phyloP scores from a whole-genome alignment of 2,888 invertebrate genomes.

The Drosophila tanythrix region DNA sequence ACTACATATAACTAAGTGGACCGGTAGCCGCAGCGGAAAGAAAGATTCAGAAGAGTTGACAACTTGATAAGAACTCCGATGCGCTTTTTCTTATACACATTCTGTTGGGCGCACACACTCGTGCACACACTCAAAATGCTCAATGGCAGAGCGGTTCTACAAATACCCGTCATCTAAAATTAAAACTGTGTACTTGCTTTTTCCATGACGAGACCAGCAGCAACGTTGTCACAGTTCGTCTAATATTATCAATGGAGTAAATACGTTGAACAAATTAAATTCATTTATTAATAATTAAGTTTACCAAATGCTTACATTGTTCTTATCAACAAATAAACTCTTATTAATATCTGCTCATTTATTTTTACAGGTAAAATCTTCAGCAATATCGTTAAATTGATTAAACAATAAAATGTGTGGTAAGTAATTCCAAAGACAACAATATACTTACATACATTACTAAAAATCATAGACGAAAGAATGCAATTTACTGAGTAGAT shows the following conservation, averaged over 20 bases:
- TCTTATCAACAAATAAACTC: neutral
- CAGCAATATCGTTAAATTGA: constrained; percentile 2
- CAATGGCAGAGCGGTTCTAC: constrained; percentile 2
- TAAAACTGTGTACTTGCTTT: neutral
- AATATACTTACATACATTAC: neutral
- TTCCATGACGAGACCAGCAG: constrained; percentile 1
- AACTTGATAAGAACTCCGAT: constrained; percentile 51
- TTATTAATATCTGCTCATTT: neutral
- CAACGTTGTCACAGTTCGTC: neutral
- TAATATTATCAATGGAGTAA: neutral
- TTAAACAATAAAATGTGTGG: constrained; percentile 45
- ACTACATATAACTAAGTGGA: constrained; percentile 25
- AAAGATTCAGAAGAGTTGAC: constrained; percentile 36
- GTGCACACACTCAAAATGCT: neutral
- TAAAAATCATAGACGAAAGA: neutral
- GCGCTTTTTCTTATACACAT: constrained; percentile 6
- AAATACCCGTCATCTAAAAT: constrained; percentile 12
- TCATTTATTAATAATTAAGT: neutral
- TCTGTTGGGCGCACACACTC: neutral
- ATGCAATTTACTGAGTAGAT: neutral
- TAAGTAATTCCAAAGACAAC: constrained; percentile 27
- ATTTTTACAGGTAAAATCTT: constrained; percentile 8
- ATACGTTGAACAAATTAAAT: neutral
- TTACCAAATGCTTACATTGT: neutral
- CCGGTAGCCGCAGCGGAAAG: constrained; percentile 41